These are phyloP conservation scores for Nemotelus nigrinus DNA, from an alignment of 2,888 invertebrate genomes.

Conservation along the genomic window DNA sequence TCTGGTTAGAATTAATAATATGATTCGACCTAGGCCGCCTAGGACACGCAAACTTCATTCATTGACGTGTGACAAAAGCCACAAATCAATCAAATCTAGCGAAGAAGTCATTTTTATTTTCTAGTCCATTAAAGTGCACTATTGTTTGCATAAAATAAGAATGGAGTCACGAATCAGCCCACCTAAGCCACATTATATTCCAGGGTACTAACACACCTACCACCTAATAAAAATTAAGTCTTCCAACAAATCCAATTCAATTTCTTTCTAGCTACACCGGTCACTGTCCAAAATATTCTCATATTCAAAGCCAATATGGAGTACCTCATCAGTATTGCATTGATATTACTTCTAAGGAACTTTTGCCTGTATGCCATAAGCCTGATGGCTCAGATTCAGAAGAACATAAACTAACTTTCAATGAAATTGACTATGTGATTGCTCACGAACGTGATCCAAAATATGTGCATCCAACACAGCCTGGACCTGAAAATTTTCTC, in stretches of 20 bases:
- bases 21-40: too few relatives aligned
- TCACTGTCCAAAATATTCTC: constrained; percentile 29
- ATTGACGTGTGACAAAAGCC: too few relatives aligned
- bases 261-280: constrained; percentile 52
- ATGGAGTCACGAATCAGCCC: neutral
- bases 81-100: too few relatives aligned
- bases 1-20: too few relatives aligned
- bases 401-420: constrained; percentile 6
- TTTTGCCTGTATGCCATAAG: neutral
- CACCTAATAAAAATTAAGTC: neutral
- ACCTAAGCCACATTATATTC: constrained; percentile 74
- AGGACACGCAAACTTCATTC: too few relatives aligned
- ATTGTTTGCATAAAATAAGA: neutral
- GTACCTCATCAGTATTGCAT: neutral
- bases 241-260: neutral
- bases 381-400: neutral
- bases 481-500: constrained; percentile 1
- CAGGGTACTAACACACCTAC: constrained; percentile 66
- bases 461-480: constrained; percentile 1
- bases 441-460: constrained; percentile 14
- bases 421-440: constrained; percentile 19
- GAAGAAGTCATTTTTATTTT: too few relatives aligned
- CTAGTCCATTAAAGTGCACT: too few relatives aligned
- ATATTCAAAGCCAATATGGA: constrained; percentile 1
- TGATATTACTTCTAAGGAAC: neutral